Conservation (phyloP, 2,113 vertebrate genomes). For the Podarcis cretensis region DNA sequence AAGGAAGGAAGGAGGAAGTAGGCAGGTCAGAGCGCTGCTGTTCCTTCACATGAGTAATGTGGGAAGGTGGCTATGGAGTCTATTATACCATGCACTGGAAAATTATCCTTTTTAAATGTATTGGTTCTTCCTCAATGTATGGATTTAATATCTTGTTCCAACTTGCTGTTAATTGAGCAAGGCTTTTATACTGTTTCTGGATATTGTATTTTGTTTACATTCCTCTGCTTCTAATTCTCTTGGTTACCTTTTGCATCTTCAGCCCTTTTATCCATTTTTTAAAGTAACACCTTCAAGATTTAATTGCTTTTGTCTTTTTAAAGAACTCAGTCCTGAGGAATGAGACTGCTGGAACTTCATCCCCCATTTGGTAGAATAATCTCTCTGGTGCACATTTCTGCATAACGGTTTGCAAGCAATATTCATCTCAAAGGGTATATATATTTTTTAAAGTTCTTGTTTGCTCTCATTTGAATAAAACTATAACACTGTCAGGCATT, state of each 20-base stretch:
- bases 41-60: neutral
- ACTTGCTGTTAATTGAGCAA: neutral
- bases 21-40: neutral
- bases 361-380: neutral
- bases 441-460: conserved; percentile 26
- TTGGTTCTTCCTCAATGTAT: neutral
- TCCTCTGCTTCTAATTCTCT: neutral
- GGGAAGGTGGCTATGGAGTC: neutral
- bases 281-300: neutral
- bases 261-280: neutral
- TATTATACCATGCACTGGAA: neutral
- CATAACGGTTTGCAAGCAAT: neutral
- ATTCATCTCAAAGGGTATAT: conserved; percentile 35
- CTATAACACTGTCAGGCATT: conserved; percentile 41
- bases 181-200: neutral
- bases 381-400: conserved; percentile 21
- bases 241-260: conserved; percentile 7
- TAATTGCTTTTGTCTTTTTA: conserved; percentile 30
- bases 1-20: neutral
- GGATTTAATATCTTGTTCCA: neutral
- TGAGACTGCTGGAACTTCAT: neutral
- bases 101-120: neutral
- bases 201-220: neutral
- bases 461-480: conserved; percentile 63
- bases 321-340: neutral